These are phyloP conservation scores for Tromatobia lineatoria DNA, from an alignment of 2,888 invertebrate species.

Conservation along the genomic window DNA sequence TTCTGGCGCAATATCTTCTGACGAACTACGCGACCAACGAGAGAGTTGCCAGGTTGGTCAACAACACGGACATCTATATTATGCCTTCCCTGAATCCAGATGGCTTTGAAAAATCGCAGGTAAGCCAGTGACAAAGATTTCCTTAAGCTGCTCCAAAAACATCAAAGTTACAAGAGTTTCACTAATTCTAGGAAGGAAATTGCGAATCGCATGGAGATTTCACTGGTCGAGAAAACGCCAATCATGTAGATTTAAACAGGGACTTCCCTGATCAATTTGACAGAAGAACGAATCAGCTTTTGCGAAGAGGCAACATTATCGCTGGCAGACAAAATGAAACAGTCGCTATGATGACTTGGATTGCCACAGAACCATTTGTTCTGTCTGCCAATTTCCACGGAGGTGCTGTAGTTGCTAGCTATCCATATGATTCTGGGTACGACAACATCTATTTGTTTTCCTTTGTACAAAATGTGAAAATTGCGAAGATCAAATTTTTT, in stretches of 20 bases:
- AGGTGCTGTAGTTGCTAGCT: conserved; percentile 99
- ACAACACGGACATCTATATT: conserved; percentile 96
- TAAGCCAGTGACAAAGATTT: conserved; percentile 82
- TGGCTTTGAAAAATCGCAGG: conserved; percentile 95
- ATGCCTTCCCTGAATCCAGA: conserved; percentile 99
- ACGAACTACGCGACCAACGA: conserved; percentile 90
- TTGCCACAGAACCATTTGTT: conserved; percentile 94
- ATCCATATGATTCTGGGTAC: conserved; percentile 96
- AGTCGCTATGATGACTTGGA: conserved; percentile 95
- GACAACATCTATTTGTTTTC: not conserved
- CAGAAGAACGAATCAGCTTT: conserved; percentile 79
- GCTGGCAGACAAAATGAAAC: conserved; percentile 94
- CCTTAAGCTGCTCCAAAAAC: not conserved
- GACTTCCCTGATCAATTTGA: conserved; percentile 97
- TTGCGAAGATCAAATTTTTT: not conserved
- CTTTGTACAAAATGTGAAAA: not conserved
- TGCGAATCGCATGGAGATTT: conserved; percentile 90
- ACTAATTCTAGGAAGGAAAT: conserved; percentile 89
- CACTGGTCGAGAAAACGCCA: conserved; percentile 93
- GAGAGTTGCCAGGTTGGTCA: conserved; percentile 92
- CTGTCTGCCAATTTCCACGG: conserved; percentile 98
- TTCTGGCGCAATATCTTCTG: conserved; percentile 94
- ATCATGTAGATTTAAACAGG: conserved; percentile 94
- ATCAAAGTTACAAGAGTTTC: conserved; percentile 43
- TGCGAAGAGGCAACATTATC: conserved; percentile 86